A percentile compares a stretch with the other conserved stretches of the same genome.
Conservation (phyloP, 2,113 vertebrate genomes). For the Edolisoma coerulescens region DNA sequence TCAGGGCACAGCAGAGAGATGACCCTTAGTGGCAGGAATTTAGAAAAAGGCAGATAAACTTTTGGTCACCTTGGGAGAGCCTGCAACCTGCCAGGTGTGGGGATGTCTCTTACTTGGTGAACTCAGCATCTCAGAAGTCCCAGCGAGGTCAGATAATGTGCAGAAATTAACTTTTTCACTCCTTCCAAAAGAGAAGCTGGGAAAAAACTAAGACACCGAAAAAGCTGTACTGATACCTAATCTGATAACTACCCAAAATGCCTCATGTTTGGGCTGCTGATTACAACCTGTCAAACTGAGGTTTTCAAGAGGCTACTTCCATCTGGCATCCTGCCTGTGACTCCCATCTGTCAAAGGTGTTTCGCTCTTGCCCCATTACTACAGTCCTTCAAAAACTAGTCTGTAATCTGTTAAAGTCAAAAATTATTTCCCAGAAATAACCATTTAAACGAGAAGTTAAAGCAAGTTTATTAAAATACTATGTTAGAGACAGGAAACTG, state of each 20-base stretch:
- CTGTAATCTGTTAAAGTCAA: background rate
- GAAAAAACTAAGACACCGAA: background rate
- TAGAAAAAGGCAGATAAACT: constrained; percentile 38
- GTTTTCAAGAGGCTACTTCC: background rate
- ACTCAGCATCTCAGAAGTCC: background rate
- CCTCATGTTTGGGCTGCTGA: background rate
- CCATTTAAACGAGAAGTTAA: background rate
- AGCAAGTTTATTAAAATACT: background rate
- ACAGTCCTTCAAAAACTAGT: background rate
- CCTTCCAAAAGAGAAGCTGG: background rate
- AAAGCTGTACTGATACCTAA: background rate
- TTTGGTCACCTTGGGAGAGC: background rate
- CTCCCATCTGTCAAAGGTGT: background rate
- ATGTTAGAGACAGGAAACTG: background rate
- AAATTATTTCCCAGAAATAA: background rate
- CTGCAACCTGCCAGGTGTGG: background rate
- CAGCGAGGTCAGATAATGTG: background rate
- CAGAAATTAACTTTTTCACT: background rate
- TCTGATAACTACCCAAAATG: background rate
- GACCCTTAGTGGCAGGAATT: background rate
- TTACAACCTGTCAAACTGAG: background rate
- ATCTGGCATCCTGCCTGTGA: background rate
- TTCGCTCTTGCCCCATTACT: background rate
- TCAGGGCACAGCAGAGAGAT: constrained; percentile 31
- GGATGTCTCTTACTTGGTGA: background rate